Base-by-base conservation (phyloP, 2,888 invertebrate species). In the Dysmachus trigonus region DNA sequence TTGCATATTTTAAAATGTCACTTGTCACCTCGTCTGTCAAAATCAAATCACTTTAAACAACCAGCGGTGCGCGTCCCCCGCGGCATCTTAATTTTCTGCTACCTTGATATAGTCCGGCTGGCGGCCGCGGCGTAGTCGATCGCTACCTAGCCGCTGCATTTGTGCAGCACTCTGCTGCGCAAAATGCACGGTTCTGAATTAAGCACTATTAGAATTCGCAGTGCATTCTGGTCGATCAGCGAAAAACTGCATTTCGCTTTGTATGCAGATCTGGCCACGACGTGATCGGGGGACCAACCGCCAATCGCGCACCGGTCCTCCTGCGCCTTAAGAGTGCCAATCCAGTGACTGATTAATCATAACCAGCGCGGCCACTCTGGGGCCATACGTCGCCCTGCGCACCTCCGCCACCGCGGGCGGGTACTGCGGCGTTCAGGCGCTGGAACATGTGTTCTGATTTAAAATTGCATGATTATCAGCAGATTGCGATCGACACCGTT, bases 31-130 rank as follows among this genome's bases (percentile, higher is more conserved):
- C 90, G 88, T 89, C 90, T 91, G 91, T 92, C 92, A 92, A 91
- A 92, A 92, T 90, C 92, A 91, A 92, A 91, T 91, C 91, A 91
- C 90, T 91, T 91, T 91, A 91, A 90, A 90, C 91, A 91, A 90
- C 90, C 89, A 90, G 22, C 72, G 22, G n/a, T n/a, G n/a, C 5
- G 51, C 51, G 47, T 53, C 15, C 51, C 15, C 6, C 15, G 18
- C 7, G 15, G 73, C 73, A 84, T 47, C 6, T 18, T 84, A 31
- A 73, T 84, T n/a, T 5, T n/a, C 31, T 8, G 35, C n/a, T 22
- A 15, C 62, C 62, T 62, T 62, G 62, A 10, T n/a, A 62, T 62
- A 2, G 13, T 76, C 77, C n/a, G 73, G n/a, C n/a, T 33, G 31
- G 53, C 35, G 22, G 77, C 27, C 27, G 38, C 47, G 35, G 22